These are phyloP conservation scores for Mycetomoellerius zeteki DNA, from an alignment of 1,140 invertebrate genomes.

Conservation along the genomic window DNA sequence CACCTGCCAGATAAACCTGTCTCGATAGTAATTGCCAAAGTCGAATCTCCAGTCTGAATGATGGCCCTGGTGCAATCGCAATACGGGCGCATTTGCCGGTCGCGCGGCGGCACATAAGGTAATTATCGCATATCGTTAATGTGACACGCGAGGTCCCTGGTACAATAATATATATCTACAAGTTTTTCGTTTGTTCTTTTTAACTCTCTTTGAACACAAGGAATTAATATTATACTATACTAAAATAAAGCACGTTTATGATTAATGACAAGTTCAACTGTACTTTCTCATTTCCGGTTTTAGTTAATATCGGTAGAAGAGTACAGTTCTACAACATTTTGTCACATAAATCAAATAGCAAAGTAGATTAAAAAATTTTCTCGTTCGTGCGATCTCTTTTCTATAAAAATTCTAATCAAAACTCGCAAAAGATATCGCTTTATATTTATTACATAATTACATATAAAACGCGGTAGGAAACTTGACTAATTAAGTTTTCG, in stretches of 20 bases:
- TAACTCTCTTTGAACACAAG: neutral
- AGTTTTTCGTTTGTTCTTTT: neutral
- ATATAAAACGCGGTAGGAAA: neutral
- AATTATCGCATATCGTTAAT: constrained; percentile 32
- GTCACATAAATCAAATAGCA: neutral
- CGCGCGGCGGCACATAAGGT: neutral
- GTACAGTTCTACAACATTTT: neutral
- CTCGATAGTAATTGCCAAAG: constrained; percentile 36
- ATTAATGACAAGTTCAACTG: neutral
- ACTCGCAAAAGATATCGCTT: neutral
- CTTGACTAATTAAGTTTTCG: constrained; percentile 19
- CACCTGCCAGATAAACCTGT: constrained; percentile 38
- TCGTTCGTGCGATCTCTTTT: neutral
- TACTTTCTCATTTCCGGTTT: neutral
- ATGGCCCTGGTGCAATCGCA: neutral
- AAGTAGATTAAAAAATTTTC: neutral
- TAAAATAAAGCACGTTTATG: neutral
- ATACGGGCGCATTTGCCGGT: neutral
- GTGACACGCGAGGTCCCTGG: neutral
- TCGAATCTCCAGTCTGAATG: constrained; percentile 9
- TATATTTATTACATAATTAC: too few species aligned
- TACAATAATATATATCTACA: neutral
- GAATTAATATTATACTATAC: neutral
- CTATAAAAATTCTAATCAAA: neutral
- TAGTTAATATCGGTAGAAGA: neutral